These are phyloP conservation scores for Cotesia typhae DNA, from an alignment of 1,140 invertebrate genomes.

Conservation along the genomic window DNA sequence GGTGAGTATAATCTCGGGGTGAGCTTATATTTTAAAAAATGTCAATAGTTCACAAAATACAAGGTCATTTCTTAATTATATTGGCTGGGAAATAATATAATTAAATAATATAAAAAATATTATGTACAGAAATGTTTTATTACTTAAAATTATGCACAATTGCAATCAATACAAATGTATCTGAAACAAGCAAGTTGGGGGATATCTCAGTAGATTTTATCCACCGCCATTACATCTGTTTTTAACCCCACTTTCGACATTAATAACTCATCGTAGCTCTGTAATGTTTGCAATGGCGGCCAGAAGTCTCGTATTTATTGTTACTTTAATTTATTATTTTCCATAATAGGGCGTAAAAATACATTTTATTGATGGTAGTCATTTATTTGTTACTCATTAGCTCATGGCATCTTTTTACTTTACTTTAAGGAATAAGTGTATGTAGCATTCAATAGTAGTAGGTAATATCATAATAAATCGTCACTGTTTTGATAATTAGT, in stretches of 20 bases:
- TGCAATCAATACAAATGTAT: constrained; percentile 70
- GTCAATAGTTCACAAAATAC: no score
- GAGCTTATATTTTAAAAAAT: no score
- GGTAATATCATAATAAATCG: no score
- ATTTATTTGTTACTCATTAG: constrained; percentile 18
- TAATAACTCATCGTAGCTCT: no score
- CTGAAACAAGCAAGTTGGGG: constrained; percentile 69
- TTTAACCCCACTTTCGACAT: no score
- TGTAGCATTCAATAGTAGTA: no score
- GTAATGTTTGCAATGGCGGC: constrained; percentile 8
- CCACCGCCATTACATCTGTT: not conserved
- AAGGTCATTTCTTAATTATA: not conserved
- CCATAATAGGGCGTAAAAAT: constrained; percentile 30
- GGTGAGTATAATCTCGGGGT: no score
- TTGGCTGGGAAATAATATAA: not conserved
- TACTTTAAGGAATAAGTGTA: no score
- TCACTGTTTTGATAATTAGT: no score
- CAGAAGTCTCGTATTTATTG: constrained; percentile 7
- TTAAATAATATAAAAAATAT: constrained; percentile 38
- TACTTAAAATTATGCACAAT: constrained; percentile 69
- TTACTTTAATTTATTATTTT: not conserved
- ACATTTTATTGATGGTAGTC: constrained; percentile 16
- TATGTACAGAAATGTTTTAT: constrained; percentile 69
- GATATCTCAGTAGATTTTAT: constrained; percentile 64
- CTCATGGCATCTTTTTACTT: no score